Evolutionary conservation across 2,113 vertebrate genomes (phyloP).

Genomic region (Tetrao urogallus): DNA sequence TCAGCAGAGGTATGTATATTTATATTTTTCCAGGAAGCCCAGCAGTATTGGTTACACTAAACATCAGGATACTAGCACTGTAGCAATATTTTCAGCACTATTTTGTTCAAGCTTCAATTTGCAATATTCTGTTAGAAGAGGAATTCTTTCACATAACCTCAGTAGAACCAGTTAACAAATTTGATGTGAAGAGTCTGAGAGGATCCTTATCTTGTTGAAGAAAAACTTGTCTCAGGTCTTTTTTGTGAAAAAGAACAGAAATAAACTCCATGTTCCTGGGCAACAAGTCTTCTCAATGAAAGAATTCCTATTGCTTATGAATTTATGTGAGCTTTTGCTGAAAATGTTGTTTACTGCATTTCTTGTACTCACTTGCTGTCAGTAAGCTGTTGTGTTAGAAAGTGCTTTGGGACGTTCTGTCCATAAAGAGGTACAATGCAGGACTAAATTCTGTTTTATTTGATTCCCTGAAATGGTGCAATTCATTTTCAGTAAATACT

Average conservation of each 20-base stretch:
- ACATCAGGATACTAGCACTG: neutral
- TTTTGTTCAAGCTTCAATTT: neutral
- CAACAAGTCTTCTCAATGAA: neutral
- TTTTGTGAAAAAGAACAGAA: constrained; percentile 6
- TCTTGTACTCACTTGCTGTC: neutral
- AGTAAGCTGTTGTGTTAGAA: neutral
- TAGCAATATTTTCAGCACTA: neutral
- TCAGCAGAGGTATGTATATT: neutral
- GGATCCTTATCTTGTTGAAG: neutral
- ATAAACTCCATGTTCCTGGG: neutral
- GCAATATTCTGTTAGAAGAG: neutral
- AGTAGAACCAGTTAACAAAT: neutral
- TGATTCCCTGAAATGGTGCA: neutral
- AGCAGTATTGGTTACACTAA: neutral
- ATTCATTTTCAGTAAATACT: neutral
- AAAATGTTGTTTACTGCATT: neutral
- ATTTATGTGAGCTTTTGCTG: neutral
- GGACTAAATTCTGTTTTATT: neutral
- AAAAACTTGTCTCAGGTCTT: neutral
- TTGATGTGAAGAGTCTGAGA: neutral
- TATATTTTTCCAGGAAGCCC: neutral
- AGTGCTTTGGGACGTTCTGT: neutral
- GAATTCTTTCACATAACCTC: neutral
- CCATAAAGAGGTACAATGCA: neutral
- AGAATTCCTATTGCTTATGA: neutral